phyloP scores from a whole-genome alignment of 1,140 invertebrate genomes.

The Pseudomyrmex gracilis region DNA sequence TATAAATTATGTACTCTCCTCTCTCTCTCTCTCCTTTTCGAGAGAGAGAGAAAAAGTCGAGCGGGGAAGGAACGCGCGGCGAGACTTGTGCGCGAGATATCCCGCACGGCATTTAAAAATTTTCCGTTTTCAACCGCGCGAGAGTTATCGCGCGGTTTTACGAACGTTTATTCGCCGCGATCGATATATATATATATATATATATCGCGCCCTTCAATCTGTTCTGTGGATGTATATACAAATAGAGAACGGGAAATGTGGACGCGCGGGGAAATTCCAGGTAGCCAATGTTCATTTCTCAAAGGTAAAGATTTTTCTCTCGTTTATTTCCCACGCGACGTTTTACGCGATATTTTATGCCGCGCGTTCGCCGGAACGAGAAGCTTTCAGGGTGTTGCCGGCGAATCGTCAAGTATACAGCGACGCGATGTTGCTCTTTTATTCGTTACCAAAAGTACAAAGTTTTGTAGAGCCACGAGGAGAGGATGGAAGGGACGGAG shows the following conservation, averaged over 20 bases:
- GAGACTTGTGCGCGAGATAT: background rate
- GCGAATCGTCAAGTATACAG: slow-evolving; percentile 46
- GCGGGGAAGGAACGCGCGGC: background rate
- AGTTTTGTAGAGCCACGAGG: slow-evolving; percentile 34
- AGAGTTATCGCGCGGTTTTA: background rate
- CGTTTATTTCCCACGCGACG: slow-evolving; percentile 37
- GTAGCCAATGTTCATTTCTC: slow-evolving; percentile 2
- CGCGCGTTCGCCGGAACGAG: slow-evolving; percentile 24
- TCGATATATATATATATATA: slow-evolving; percentile 14
- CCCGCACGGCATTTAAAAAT: background rate
- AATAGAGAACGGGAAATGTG: slow-evolving; percentile 10
- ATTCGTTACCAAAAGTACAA: slow-evolving; percentile 61
- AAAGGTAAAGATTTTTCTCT: slow-evolving; percentile 28
- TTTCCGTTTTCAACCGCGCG: slow-evolving; percentile 5
- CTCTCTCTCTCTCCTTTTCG: no score
- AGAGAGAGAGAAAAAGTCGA: background rate
- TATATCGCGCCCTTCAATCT: background rate
- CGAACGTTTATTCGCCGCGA: background rate
- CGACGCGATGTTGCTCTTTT: slow-evolving; percentile 45
- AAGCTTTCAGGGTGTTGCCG: slow-evolving; percentile 38
- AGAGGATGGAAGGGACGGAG: slow-evolving; percentile 3
- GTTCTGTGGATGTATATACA: background rate
- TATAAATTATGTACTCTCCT: slow-evolving; percentile 29
- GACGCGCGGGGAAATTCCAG: slow-evolving; percentile 18
- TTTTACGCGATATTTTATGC: slow-evolving; percentile 59